Conservation (phyloP, 1,140 invertebrate genomes). For the Eupristina koningsbergeri region DNA sequence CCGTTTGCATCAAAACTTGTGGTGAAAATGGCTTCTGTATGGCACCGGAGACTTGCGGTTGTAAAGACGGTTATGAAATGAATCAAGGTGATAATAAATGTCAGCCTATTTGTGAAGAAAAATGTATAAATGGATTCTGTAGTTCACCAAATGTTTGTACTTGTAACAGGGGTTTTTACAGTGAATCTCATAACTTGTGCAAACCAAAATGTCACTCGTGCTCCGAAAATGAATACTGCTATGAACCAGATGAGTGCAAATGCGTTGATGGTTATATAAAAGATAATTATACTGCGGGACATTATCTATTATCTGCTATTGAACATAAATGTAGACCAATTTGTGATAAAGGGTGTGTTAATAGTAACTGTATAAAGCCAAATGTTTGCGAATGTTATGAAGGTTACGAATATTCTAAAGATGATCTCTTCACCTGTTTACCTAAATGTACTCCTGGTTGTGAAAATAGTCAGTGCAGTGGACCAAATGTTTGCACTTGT, state of each 20-base stretch:
- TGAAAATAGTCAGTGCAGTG: conserved; percentile 54
- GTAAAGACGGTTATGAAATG: conserved; percentile 51
- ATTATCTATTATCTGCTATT: too few relatives aligned
- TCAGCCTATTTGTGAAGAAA: conserved; percentile 33
- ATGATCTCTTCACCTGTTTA: conserved; percentile 44
- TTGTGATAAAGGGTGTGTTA: conserved; percentile 8
- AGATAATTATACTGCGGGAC: too few relatives aligned
- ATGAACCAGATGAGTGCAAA: conserved; percentile 56
- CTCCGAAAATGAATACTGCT: conserved; percentile 51
- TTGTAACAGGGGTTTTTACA: conserved; percentile 57
- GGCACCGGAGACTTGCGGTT: conserved; percentile 50
- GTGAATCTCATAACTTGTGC: conserved; percentile 32
- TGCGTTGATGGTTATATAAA: conserved; percentile 52
- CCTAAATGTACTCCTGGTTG: conserved; percentile 53
- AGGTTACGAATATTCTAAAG: conserved; percentile 7
- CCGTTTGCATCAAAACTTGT: conserved; percentile 50
- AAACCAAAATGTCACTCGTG: conserved; percentile 52
- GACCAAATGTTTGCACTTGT: conserved; percentile 58
- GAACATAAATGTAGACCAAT: conserved; percentile 8
- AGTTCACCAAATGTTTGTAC: conserved; percentile 56
- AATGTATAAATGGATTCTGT: conserved; percentile 56
- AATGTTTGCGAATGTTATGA: conserved; percentile 27
- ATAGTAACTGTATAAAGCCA: conserved; percentile 21
- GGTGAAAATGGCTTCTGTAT: conserved; percentile 44
- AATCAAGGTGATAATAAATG: not conserved